Evolutionary conservation across 1,140 invertebrate species (phyloP), one percentile per base, ranked within the genome.

Genomic region (Acromyrmex charruanus): DNA sequence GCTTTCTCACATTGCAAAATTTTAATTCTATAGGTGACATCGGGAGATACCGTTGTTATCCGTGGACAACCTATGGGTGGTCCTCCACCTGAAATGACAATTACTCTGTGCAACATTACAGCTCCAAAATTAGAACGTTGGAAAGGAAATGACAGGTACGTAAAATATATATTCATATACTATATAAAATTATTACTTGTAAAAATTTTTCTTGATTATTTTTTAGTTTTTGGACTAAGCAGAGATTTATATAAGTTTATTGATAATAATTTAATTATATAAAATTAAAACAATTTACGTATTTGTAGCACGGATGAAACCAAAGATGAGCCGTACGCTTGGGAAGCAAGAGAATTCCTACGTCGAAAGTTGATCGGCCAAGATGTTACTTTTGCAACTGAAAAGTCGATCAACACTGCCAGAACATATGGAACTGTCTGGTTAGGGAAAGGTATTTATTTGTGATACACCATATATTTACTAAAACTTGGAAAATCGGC

Each of bases 341-440:
- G 99, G 98, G 99, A 99, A 95, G 98, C 99, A 0, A 96, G 99
- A 85, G 99, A 99, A 96, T 99, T 97, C 94, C 95, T 99, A 44
- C 96, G 99, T 39, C 98, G 99, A 92, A 99, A 98, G 93, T 93
- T 99, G 10, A 97, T 99, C 92, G 98, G 98, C 4, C 97, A 98
- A 94, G 97, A 98, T 91, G 98, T 99, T 0, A 96, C 96, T 4
- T 99, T 99, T 94, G 96, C 95, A 28, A 96, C 96, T 71, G 97
- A 98, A 89, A 98, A 97, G 95, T 96, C 96, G 89, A 96, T 96
- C 87, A 98, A 97, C 89, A 96, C 97, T 44, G 97, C 96, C 10
- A 97, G 98, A 93, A 98, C 98, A 93, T 99, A 99, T 96, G 99
- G 99, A 51, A 96, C 96, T 87, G 96, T 99, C 6, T 99, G 97